Percentiles rank a stretch among this genome's conserved stretches.
phyloP scores from a whole-genome alignment of 2,888 invertebrate genomes.

The Xanthia togata region DNA sequence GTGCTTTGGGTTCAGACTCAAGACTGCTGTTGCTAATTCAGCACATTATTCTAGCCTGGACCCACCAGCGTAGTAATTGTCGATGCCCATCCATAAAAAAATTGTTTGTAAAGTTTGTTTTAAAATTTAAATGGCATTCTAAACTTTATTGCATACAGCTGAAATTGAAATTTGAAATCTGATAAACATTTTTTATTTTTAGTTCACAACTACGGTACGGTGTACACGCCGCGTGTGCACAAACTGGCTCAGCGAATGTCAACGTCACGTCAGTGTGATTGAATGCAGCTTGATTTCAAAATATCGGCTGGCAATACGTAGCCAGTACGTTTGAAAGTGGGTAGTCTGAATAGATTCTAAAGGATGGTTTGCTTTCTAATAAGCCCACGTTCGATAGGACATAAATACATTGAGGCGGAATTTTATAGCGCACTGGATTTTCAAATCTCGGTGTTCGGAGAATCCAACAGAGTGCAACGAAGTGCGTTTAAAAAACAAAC shows the following conservation, averaged over 20 bases:
- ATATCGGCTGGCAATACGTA: not conserved
- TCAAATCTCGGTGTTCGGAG: not conserved
- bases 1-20: too few relatives aligned
- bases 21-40: too few relatives aligned
- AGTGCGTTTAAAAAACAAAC: too few relatives aligned
- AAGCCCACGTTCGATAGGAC: not conserved
- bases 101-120: too few relatives aligned
- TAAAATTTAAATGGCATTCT: too few relatives aligned
- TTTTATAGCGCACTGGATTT: not conserved
- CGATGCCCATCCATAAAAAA: too few relatives aligned
- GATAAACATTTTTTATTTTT: not conserved
- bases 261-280: not conserved
- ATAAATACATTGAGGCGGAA: not conserved
- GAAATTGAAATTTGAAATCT: not conserved
- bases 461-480: too few relatives aligned
- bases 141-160: not conserved
- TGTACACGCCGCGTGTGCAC: not conserved
- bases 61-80: too few relatives aligned
- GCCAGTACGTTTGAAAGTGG: not conserved
- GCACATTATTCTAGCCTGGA: too few relatives aligned
- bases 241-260: not conserved
- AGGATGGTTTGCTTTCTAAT: not conserved
- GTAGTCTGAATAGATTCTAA: not conserved
- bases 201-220: not conserved
- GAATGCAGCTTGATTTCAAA: conserved; percentile 13